phyloP scores from a whole-genome alignment of 2,888 invertebrate species.

The Limenitis camilla region DNA sequence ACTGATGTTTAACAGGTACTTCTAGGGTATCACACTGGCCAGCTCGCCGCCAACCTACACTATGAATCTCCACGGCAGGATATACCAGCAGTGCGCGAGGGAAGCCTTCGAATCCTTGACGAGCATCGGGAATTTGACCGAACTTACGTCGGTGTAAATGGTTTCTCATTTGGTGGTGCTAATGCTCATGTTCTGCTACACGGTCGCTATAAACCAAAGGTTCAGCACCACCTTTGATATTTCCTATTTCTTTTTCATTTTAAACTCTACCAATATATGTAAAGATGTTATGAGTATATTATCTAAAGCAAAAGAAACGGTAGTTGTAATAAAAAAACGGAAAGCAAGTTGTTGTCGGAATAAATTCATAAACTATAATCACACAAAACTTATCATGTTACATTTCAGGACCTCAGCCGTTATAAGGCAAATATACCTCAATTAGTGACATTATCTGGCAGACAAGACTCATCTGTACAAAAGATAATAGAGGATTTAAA shows the following conservation, averaged over 20 bases:
- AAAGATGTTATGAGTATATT: no score
- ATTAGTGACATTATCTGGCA: slow-evolving; percentile 44
- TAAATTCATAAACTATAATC: no score
- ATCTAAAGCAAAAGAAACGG: no score
- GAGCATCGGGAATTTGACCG: slow-evolving; percentile 72
- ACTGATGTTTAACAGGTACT: no score
- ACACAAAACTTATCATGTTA: not conserved
- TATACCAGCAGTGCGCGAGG: no score
- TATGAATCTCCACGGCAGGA: no score
- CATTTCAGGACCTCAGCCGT: slow-evolving; percentile 36
- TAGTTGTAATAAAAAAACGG: no score
- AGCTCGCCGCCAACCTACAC: no score
- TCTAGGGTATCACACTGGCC: no score
- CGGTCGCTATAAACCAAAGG: slow-evolving; percentile 50
- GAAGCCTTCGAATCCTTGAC: no score
- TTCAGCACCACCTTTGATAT: slow-evolving; percentile 17
- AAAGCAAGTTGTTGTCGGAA: no score
- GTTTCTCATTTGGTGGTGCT: slow-evolving; percentile 41
- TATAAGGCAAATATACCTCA: slow-evolving; percentile 46
- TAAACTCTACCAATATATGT: no score
- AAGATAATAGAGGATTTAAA: slow-evolving; percentile 43
- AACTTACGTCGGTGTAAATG: slow-evolving; percentile 48
- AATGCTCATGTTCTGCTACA: slow-evolving; percentile 47
- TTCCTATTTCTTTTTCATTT: not conserved
- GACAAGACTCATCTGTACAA: slow-evolving; percentile 40